Conservation (phyloP, 2,888 invertebrate genomes). For the Lasioglossum vierecki region DNA sequence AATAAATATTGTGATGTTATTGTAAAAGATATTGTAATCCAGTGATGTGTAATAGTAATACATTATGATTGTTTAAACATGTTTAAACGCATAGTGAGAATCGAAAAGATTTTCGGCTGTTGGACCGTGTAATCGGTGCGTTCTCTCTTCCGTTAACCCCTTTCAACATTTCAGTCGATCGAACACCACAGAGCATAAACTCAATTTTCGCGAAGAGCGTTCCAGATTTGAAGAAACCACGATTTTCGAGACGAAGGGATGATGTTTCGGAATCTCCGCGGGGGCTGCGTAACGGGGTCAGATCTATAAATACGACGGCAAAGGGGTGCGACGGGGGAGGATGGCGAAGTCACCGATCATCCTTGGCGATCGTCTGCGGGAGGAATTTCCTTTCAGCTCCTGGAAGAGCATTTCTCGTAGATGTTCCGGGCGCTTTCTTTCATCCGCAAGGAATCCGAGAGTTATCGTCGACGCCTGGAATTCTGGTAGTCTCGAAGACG, state of each 20-base stretch:
- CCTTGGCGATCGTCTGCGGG: slow-evolving; percentile 43
- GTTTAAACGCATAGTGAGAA: too few species aligned
- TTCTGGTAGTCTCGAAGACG: slow-evolving; percentile 55
- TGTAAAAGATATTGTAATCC: too few species aligned
- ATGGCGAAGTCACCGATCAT: slow-evolving; percentile 29
- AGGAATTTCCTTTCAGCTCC: slow-evolving; percentile 59
- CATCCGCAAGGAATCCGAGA: slow-evolving; percentile 68
- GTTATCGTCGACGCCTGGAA: slow-evolving; percentile 66
- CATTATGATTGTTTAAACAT: too few species aligned
- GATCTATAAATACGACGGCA: slow-evolving; percentile 16
- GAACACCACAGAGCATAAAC: background rate
- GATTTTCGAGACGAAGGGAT: background rate
- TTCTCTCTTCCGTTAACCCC: too few species aligned
- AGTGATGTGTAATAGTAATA: too few species aligned
- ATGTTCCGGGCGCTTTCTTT: slow-evolving; percentile 63
- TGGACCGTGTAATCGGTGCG: too few species aligned
- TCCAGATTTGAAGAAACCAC: background rate
- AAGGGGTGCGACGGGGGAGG: slow-evolving; percentile 1
- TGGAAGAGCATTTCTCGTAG: slow-evolving; percentile 60
- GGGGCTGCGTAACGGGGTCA: slow-evolving; percentile 27
- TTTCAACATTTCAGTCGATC: background rate
- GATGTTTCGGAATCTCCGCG: background rate
- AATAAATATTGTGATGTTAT: too few species aligned
- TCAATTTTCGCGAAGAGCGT: background rate
- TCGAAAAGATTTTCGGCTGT: too few species aligned